phyloP scores from a whole-genome alignment of 2,888 invertebrate genomes.

The Diaphora mendica region DNA sequence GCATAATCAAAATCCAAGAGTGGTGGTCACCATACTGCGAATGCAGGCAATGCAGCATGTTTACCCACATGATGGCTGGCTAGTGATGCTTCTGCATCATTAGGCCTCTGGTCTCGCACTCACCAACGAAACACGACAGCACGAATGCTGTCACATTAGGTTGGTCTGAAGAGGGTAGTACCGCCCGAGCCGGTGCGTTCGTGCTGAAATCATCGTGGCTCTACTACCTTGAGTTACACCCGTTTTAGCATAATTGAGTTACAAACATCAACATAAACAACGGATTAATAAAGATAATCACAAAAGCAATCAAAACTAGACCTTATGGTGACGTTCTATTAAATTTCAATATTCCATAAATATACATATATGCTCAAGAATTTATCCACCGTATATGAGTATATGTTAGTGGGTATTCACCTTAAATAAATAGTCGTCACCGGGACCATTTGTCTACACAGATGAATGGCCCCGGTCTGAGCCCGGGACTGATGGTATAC shows the following conservation, averaged over 20 bases:
- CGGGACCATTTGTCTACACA: conserved; percentile 20
- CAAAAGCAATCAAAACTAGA: background rate
- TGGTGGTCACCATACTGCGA: too few species aligned
- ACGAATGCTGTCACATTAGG: too few species aligned
- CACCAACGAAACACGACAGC: too few species aligned
- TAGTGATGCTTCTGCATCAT: too few species aligned
- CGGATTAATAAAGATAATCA: background rate
- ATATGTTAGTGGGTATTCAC: conserved; percentile 6
- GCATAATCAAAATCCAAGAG: too few species aligned
- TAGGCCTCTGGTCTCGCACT: too few species aligned
- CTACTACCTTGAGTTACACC: too few species aligned
- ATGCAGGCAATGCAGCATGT: too few species aligned
- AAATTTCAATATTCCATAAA: background rate
- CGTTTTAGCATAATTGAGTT: background rate
- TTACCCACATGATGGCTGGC: too few species aligned
- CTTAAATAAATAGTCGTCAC: conserved; percentile 18
- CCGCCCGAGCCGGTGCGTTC: too few species aligned
- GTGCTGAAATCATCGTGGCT: too few species aligned
- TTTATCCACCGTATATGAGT: background rate
- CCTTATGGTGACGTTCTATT: background rate
- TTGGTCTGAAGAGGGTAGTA: too few species aligned
- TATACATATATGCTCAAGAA: background rate
- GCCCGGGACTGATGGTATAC: conserved; percentile 48
- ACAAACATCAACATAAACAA: background rate
- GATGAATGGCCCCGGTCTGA: conserved; percentile 33